Conservation (phyloP, 2,888 invertebrate genomes). For the Iselma pallidipennis region DNA sequence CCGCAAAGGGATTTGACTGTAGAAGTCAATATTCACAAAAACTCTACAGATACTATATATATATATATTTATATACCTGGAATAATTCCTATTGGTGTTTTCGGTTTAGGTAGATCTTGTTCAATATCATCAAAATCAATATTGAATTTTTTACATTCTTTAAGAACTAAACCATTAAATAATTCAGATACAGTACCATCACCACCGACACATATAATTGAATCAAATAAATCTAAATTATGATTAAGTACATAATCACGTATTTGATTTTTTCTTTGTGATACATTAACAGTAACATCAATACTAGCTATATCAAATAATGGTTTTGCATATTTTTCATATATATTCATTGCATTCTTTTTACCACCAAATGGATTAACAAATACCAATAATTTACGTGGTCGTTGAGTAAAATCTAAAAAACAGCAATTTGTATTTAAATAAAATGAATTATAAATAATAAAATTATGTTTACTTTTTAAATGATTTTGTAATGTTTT, state of each 20-base stretch:
- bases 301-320: conserved; percentile 67
- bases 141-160: conserved; percentile 60
- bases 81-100: conserved; percentile 65
- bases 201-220: conserved; percentile 81
- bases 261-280: conserved; percentile 78
- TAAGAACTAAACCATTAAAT: conserved; percentile 70
- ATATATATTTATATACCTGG: conserved; percentile 49
- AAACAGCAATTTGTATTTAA: conserved; percentile 10
- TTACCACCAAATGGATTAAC: conserved; percentile 86
- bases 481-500: conserved; percentile 62
- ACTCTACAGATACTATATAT: neutral
- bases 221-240: conserved; percentile 65
- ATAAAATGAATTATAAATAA: neutral
- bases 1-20: too few relatives aligned
- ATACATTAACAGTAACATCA: conserved; percentile 68
- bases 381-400: conserved; percentile 74
- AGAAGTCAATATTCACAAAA: too few relatives aligned
- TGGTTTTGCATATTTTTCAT: conserved; percentile 72
- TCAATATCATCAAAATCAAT: conserved; percentile 61
- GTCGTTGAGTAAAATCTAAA: conserved; percentile 62
- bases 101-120: conserved; percentile 57
- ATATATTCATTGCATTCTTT: conserved; percentile 71
- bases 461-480: conserved; percentile 52
- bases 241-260: conserved; percentile 66
- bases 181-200: conserved; percentile 87